Evolutionary conservation across 2,888 invertebrate genomes (phyloP), one percentile per base, ranked within the genome.

Genomic region (Drosophila mimetica): DNA sequence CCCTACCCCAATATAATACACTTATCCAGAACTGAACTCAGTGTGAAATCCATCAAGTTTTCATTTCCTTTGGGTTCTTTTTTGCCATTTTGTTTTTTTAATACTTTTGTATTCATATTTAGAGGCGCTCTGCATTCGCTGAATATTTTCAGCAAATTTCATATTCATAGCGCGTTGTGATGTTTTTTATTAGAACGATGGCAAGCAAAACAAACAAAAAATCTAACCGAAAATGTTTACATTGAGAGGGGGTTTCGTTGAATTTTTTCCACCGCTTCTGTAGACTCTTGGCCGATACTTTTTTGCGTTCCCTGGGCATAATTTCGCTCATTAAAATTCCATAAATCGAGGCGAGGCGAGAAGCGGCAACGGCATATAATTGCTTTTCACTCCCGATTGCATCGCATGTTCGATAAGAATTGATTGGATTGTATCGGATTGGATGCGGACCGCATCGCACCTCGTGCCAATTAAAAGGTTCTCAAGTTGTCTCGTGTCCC

Each of bases 241-340:
- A 61, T 59, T 50, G 25, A 25, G 9, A 25, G 13, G 13, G 13
- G 25, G 34, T 30, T 13, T 42, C 36, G 13, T 25, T 4, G 7
- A 18, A 20, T 34, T 37, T 54, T 36, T 28, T 20, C 13, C 11
- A 25, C 30, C 28, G 20, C 20, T 18, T n/a, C 32, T 39, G 22
- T 25, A 42, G 20, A 28, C 13, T 20, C 18, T 50, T 48, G 50
- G 42, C 20, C 28, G 28, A 50, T 50, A 50, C 16, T 59, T 22
- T 22, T 59, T 57, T 36, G 41, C 39, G 14, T 37, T 51, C 25
- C 32, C 47, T 66, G 41, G 50, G 66, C 80, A 73, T 76, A 77
- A 83, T 79, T 76, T 84, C 64, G 13, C 79, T 82, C 78, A 82
- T 82, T 82, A 81, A 82, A 84, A 84, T 82, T 82, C 82, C 82